These are phyloP conservation scores for Tenthredo scrophulariae DNA, from an alignment of 2,888 invertebrate species.

Conservation along the genomic window DNA sequence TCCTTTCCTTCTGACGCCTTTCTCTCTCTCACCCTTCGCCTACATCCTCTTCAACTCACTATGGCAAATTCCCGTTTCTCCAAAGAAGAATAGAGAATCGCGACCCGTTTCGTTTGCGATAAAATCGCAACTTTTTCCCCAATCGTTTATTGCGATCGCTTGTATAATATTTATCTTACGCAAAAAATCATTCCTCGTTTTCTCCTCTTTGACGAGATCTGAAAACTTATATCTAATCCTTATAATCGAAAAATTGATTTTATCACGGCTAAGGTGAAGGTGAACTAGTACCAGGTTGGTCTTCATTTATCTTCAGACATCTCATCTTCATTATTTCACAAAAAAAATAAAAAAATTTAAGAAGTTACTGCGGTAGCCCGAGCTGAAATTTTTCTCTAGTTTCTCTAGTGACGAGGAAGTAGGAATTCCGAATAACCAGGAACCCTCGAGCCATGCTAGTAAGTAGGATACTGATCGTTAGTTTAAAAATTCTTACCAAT, in stretches of 20 bases:
- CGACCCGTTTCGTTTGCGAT: not conserved
- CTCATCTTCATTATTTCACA: not conserved
- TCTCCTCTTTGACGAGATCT: not conserved
- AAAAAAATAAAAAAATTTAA: not conserved
- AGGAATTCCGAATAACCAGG: not conserved
- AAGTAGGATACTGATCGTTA: not conserved
- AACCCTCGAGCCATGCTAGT: not conserved
- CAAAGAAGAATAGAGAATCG: not conserved
- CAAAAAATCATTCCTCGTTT: not conserved
- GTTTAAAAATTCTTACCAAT: not conserved
- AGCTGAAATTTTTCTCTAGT: not conserved
- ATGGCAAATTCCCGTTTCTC: not conserved
- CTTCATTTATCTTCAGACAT: not conserved
- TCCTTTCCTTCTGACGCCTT: conserved; percentile 52
- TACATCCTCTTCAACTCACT: conserved; percentile 11
- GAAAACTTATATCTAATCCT: not conserved
- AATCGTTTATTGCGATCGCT: not conserved
- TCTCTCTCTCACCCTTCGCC: conserved; percentile 55
- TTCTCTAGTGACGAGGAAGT: not conserved
- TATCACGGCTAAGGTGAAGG: not conserved
- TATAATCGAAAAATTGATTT: not conserved
- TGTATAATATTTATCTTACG: not conserved
- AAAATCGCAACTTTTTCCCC: conserved; percentile 17
- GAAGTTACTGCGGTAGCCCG: not conserved
- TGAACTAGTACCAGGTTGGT: not conserved